These are phyloP conservation scores for Ictalurus furcatus DNA, from an alignment of 2,113 vertebrate species.

Conservation along the genomic window DNA sequence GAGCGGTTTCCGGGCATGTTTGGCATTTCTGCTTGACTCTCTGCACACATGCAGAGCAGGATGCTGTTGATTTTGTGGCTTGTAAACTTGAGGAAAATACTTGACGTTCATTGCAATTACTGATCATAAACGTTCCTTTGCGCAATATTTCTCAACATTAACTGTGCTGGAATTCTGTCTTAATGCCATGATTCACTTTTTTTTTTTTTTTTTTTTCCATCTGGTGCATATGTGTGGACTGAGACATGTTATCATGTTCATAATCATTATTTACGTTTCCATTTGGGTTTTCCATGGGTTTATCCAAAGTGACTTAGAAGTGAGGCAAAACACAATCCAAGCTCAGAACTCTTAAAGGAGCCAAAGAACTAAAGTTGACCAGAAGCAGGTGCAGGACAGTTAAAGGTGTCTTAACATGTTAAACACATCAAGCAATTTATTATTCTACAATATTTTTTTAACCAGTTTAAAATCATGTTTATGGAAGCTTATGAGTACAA, in stretches of 20 bases:
- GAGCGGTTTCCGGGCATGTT: constrained; percentile 41
- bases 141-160: constrained; percentile 10
- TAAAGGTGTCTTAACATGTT: background rate
- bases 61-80: constrained; percentile 45
- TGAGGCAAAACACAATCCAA: background rate
- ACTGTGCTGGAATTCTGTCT: background rate
- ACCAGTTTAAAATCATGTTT: background rate
- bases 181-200: background rate
- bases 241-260: background rate
- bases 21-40: constrained; percentile 25
- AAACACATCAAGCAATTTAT: background rate
- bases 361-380: background rate
- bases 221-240: background rate
- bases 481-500: background rate
- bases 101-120: constrained; percentile 36
- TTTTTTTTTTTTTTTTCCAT: background rate
- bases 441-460: background rate
- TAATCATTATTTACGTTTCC: background rate
- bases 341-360: background rate
- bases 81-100: constrained; percentile 39
- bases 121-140: constrained; percentile 31
- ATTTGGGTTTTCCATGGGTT: background rate
- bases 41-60: constrained; percentile 33
- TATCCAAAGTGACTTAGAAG: background rate
- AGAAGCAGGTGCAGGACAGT: background rate